Conservation (phyloP, 2,113 vertebrate genomes). For the Corapipo altera region DNA sequence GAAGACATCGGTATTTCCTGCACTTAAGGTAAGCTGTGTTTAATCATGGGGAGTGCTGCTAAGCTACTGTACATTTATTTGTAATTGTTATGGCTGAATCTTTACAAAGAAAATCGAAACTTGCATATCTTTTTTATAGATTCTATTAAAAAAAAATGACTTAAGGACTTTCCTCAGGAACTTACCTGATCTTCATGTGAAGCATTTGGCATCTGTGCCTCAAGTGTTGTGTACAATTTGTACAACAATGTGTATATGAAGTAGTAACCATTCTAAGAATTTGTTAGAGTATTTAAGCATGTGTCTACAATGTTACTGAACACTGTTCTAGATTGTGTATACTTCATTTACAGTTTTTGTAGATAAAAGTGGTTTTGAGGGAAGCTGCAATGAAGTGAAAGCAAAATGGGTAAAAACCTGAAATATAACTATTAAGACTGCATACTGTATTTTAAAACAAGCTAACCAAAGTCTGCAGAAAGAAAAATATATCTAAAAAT, state of each 20-base stretch:
- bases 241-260: neutral
- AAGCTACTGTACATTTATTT: neutral
- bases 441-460: neutral
- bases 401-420: fast-evolving
- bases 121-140: neutral
- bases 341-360: neutral
- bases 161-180: neutral
- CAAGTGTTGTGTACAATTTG: neutral
- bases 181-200: neutral
- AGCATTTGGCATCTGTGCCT: neutral
- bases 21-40: neutral
- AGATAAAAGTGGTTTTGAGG: neutral
- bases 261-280: neutral
- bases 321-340: neutral
- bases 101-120: neutral
- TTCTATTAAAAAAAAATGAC: too few relatives aligned
- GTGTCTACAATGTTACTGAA: neutral
- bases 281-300: neutral
- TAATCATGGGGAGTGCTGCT: neutral
- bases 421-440: neutral
- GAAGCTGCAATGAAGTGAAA: neutral
- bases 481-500: neutral
- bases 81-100: neutral
- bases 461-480: neutral
- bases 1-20: neutral